These are phyloP conservation scores for Drosophila virilis DNA, from an alignment of 1,140 invertebrate genomes.

Conservation along the genomic window DNA sequence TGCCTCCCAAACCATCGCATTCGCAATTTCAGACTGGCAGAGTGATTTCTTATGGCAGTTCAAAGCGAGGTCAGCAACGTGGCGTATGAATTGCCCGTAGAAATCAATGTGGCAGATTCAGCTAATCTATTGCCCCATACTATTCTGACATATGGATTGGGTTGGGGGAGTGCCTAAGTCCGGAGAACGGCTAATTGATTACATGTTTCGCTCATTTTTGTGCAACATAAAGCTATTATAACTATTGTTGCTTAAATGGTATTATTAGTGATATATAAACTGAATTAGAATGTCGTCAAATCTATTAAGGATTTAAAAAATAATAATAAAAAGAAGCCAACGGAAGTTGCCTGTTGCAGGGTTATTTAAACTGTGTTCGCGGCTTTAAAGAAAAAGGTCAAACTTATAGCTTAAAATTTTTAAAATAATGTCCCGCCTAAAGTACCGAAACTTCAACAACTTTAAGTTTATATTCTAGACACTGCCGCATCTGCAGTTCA, in stretches of 20 bases:
- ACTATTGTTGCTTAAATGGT: too few species aligned
- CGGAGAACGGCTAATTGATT: slow-evolving; percentile 38
- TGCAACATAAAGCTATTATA: neutral
- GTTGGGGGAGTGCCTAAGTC: slow-evolving; percentile 12
- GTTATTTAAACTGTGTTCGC: too few species aligned
- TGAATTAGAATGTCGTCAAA: too few species aligned
- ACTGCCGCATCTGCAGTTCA: slow-evolving; percentile 2
- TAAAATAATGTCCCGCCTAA: neutral
- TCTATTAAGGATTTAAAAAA: too few species aligned
- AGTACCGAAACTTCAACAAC: neutral
- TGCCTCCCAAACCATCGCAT: neutral
- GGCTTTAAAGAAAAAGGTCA: too few species aligned
- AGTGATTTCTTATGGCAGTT: slow-evolving; percentile 82
- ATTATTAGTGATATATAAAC: too few species aligned
- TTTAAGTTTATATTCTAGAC: neutral
- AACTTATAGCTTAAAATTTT: neutral
- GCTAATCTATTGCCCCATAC: slow-evolving; percentile 33
- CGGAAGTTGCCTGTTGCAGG: too few species aligned
- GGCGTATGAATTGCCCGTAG: slow-evolving; percentile 55
- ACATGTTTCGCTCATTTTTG: neutral
- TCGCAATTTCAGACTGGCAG: slow-evolving; percentile 33
- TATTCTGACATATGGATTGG: slow-evolving; percentile 19
- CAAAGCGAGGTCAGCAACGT: slow-evolving; percentile 74
- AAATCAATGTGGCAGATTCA: slow-evolving; percentile 33
- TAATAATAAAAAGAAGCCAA: too few species aligned